Evolutionary conservation across 2,888 invertebrate species (phyloP), one percentile per base, ranked within the genome.

Genomic region (Chrysodeixis includens): DNA sequence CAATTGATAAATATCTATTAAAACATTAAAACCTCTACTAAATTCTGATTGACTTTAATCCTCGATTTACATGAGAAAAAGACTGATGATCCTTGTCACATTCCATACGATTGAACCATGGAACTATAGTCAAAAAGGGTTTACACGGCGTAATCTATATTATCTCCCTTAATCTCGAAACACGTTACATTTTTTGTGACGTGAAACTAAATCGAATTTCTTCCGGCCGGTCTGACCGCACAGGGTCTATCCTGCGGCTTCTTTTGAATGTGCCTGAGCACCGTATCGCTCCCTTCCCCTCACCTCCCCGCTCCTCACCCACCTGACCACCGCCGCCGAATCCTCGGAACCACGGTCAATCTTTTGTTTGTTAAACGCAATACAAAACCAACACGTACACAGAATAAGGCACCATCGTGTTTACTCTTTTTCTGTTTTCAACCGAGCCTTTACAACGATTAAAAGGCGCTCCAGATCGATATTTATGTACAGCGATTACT

Each of bases 321-420:
- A 59, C 69, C 76, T 65, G 64, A 56, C 76, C 74, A 62, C 69
- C 68, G 54, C 70, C 71, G 79, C 82, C 81, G 83, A 81, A 76
- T 78, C 82, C 85, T 79, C 82, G 82, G 83, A 82, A 84, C 87
- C 86, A 82, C 83, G 85, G 79, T 88, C 88, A 81, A 87, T 90
- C 91, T 92, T 93, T 94, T 94, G 93, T 94, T 93, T 92, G 91
- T 92, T 90, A 89, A 92, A 89, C 84, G 83, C 86, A 78, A 82
- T 87, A 92, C 88, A 92, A 92, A 92, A 90, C 89, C 88, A 89
- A 92, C 91, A 89, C 87, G 89, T 85, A 86, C 83, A 84, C 75
- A 81, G 83, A 88, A 88, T 86, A 88, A 79, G 81, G 83, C 81
- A 81, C 75, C 78, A 77, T 81, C 82, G 71, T 73, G 75, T 84